Percentiles rank a stretch among this genome's conserved stretches.
Evolutionary conservation across 2,888 invertebrate species (phyloP).

Genomic region (Deladenus siricidicola): DNA sequence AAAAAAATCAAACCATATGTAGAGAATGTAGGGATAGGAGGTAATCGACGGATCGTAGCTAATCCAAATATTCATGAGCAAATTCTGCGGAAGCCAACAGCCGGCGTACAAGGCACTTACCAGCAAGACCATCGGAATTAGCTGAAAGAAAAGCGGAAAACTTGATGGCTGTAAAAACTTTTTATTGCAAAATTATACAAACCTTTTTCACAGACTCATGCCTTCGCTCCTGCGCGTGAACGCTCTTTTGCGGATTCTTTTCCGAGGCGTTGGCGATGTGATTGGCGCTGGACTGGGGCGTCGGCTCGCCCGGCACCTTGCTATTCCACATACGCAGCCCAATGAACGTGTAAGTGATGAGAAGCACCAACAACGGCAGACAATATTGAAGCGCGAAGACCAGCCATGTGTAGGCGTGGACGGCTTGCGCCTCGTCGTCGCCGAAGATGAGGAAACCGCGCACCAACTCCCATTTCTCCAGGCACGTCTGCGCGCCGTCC

Average conservation of each 20-base stretch:
- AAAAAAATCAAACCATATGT: conserved; percentile 38
- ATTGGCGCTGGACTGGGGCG: conserved; percentile 6
- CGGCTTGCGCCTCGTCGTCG: conserved; percentile 24
- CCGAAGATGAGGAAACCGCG: conserved; percentile 12
- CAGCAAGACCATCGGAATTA: conserved; percentile 51
- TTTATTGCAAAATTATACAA: neutral
- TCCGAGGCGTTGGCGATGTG: neutral
- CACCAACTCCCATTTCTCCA: conserved; percentile 41
- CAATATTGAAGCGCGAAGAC: conserved; percentile 50
- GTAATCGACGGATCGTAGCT: conserved; percentile 37
- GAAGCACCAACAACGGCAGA: conserved; percentile 48
- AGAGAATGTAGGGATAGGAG: conserved; percentile 45
- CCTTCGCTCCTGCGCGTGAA: conserved; percentile 1
- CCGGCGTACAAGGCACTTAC: conserved; percentile 48
- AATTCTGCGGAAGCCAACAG: conserved; percentile 52
- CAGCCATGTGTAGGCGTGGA: conserved; percentile 38
- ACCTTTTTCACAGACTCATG: conserved; percentile 52
- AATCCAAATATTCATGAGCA: conserved; percentile 49
- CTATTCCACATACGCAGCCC: conserved; percentile 52
- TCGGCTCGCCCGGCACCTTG: conserved; percentile 37
- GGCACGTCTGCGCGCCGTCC: conserved; percentile 35
- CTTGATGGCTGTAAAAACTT: too few relatives aligned
- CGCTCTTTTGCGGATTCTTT: neutral
- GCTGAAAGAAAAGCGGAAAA: conserved; percentile 32
- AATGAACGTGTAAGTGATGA: conserved; percentile 51